Evolutionary conservation across 1,140 invertebrate genomes (phyloP).

Genomic region (Grapholita molesta): DNA sequence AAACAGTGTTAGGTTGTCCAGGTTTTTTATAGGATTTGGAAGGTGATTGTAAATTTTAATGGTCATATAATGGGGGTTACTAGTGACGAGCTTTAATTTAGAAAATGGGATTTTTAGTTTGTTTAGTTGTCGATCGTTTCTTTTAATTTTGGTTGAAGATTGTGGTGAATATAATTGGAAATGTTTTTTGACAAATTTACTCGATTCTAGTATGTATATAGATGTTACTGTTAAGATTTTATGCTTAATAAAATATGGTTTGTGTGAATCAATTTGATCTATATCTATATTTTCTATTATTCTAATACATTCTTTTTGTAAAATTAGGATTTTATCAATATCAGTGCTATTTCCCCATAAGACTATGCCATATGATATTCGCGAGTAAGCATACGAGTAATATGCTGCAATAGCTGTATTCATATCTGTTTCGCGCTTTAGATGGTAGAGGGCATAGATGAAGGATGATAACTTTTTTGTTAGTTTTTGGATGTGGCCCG

Average conservation of each 20-base stretch:
- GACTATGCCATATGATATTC: slow-evolving; percentile 8
- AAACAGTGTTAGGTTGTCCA: neutral
- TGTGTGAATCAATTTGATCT: slow-evolving; percentile 10
- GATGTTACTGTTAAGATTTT: neutral
- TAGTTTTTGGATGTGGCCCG: neutral
- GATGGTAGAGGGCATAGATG: neutral
- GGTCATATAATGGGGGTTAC: neutral
- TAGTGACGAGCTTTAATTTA: neutral
- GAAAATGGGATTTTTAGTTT: slow-evolving; percentile 2
- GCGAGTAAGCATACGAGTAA: slow-evolving; percentile 13
- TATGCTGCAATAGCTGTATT: slow-evolving; percentile 12
- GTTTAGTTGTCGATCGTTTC: slow-evolving; percentile 4
- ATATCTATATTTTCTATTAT: slow-evolving; percentile 17
- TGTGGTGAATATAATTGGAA: slow-evolving; percentile 11
- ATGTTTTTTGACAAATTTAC: slow-evolving; percentile 18
- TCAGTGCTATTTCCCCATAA: slow-evolving; percentile 8
- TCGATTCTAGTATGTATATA: slow-evolving; percentile 12
- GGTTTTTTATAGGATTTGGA: slow-evolving; percentile 1
- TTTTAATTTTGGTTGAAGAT: no score
- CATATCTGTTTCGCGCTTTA: neutral
- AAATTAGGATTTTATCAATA: neutral
- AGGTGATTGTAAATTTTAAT: slow-evolving; percentile 17
- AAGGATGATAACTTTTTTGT: slow-evolving; percentile 9
- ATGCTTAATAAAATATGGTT: slow-evolving; percentile 8
- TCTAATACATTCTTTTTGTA: slow-evolving; percentile 17